These are phyloP conservation scores for Gymnogyps californianus DNA, from an alignment of 2,113 vertebrate genomes.

Conservation along the genomic window DNA sequence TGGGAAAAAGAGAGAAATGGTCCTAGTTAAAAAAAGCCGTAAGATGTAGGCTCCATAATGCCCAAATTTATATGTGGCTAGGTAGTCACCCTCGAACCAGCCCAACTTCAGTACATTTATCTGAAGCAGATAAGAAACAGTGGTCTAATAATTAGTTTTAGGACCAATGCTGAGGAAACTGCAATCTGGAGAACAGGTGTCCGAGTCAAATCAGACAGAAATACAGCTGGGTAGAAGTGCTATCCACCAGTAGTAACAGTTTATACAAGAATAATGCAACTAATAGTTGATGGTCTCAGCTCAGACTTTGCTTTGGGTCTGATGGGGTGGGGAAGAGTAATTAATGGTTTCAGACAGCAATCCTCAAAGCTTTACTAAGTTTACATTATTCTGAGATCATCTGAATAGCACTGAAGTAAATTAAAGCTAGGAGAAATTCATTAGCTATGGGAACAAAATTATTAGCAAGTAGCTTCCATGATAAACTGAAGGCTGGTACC, in stretches of 20 bases:
- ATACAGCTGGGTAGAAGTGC: not conserved
- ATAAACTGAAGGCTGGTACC: not conserved
- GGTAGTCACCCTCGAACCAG: not conserved
- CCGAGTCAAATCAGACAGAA: not conserved
- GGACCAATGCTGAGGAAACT: not conserved
- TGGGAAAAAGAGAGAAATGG: not conserved
- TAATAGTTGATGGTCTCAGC: not conserved
- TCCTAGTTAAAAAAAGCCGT: not conserved
- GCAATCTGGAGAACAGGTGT: not conserved
- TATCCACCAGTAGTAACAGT: not conserved
- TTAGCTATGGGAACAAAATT: not conserved
- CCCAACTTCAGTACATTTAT: not conserved
- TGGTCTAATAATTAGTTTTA: not conserved
- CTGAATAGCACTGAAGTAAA: not conserved
- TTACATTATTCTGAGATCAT: not conserved
- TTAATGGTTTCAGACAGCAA: not conserved
- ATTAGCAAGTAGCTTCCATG: not conserved
- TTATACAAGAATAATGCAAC: not conserved
- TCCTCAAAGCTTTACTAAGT: not conserved
- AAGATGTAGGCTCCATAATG: not conserved
- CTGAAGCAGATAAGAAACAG: not conserved
- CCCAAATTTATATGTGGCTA: not conserved
- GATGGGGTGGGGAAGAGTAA: rapidly evolving
- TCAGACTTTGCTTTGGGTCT: not conserved
- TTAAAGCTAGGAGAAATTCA: not conserved